Evolutionary conservation across 2,113 vertebrate genomes (phyloP).

Genomic region (Cyprinus carpio): DNA sequence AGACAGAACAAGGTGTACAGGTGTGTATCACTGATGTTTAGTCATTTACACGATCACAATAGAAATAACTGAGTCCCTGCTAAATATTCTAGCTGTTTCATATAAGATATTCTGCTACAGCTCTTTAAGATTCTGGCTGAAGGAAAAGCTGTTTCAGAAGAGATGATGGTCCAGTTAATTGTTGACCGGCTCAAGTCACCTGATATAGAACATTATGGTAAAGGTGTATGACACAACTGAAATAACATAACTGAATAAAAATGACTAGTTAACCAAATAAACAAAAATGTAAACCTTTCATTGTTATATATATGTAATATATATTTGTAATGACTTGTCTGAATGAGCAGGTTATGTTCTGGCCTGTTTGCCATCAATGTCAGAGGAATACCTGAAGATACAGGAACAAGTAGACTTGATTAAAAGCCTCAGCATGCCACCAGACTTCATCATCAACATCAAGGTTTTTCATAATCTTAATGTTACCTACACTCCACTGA

Average conservation of each 20-base stretch:
- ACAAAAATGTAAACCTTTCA: background rate
- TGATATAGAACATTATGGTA: conserved; percentile 89
- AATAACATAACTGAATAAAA: background rate
- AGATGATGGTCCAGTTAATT: conserved; percentile 81
- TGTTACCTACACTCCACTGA: background rate
- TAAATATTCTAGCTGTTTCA: background rate
- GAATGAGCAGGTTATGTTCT: conserved; percentile 86
- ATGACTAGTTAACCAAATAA: background rate
- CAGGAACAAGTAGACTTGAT: conserved; percentile 85
- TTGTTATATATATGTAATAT: too few species aligned
- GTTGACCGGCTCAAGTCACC: conserved; percentile 79
- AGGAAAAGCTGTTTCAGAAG: conserved; percentile 82
- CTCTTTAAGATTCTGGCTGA: conserved; percentile 76
- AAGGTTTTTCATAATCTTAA: conserved; percentile 77
- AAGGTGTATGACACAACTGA: background rate
- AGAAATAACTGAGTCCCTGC: background rate
- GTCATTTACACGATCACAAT: background rate
- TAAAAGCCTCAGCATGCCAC: conserved; percentile 81
- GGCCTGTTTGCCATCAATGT: conserved; percentile 85
- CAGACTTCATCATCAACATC: conserved; percentile 93
- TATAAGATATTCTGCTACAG: conserved; percentile 65
- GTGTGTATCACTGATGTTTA: conserved; percentile 66
- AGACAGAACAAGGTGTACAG: conserved; percentile 78
- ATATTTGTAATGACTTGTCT: background rate
- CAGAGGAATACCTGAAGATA: conserved; percentile 79